Evolutionary conservation across 2,797 vertebrate genomes (phyloP), one percentile per base, ranked within the genome.

Genomic region (Parambassis ranga): DNA sequence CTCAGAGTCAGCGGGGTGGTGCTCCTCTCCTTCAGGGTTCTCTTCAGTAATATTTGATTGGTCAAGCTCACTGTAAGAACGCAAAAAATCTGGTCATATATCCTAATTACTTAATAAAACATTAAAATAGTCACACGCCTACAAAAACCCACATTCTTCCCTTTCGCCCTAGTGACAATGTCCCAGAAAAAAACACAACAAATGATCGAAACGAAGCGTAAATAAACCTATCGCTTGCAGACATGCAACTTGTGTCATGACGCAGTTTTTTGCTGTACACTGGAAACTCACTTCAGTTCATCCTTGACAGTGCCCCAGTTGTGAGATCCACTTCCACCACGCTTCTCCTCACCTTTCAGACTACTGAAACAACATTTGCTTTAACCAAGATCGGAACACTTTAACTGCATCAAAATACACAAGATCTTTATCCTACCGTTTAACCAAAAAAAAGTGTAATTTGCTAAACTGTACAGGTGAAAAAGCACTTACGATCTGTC

Each of bases 281-380:
- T n/a, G n/a, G n/a, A n/a, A n/a, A 95, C 96, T 94, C 85, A 98
- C 97, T 94, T 97, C 48, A 99, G 76, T 59, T 99, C 98, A 68
- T 99, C 98, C 92, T 99, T 99, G 87, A 98, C 97, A 24, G 94
- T 99, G 77, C 98, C 98, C 97, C 97, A 99, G 93, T 99, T 99
- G 93, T 99, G 97, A 33, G 96, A 95, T 87, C 98, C 97, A 58
- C 97, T 94, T 70, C 97, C 98, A 10, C 98, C 97, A 51, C 96
- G 96, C 83, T 99, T 99, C 85, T 99, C 98, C 82, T 99, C 97
- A 14, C 95, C 94, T 91, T 96, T 99, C 81, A 96, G 92, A 87
- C 96, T 94, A 93, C 97, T 99, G 94, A 94, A 97, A 94, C 93
- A 94, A 91, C 70, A 84, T 76, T 44, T 67, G 78, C 77, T 82